These are phyloP conservation scores for Drosophila nigromelanica DNA, from an alignment of 1,140 invertebrate genomes.

Conservation along the genomic window DNA sequence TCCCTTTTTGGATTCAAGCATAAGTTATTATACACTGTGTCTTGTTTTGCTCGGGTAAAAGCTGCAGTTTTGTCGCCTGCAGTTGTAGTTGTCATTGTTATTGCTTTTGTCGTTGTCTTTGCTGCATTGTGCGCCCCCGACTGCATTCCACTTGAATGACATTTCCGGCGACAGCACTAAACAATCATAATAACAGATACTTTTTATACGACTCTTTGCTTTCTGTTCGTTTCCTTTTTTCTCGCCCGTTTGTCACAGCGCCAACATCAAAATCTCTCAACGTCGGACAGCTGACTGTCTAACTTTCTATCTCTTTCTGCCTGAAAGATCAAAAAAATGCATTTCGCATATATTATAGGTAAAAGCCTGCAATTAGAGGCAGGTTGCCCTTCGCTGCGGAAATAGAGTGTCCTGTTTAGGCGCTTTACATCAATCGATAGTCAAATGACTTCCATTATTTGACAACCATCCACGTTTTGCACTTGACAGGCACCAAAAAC, in stretches of 20 bases:
- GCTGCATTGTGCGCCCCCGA: slow-evolving; percentile 9
- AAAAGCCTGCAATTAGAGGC: slow-evolving; percentile 39
- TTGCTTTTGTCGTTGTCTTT: slow-evolving; percentile 29
- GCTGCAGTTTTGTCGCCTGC: slow-evolving; percentile 73
- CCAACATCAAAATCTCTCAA: slow-evolving; percentile 37
- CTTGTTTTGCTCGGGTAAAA: slow-evolving; percentile 25
- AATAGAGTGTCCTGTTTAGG: slow-evolving; percentile 2
- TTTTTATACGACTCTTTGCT: slow-evolving; percentile 58
- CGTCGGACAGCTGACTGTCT: slow-evolving; percentile 26
- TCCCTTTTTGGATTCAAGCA: slow-evolving; percentile 25
- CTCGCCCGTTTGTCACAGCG: slow-evolving; percentile 16
- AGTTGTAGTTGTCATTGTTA: slow-evolving; percentile 33
- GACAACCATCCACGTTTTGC: slow-evolving; percentile 15
- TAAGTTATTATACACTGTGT: slow-evolving; percentile 60
- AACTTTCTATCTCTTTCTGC: slow-evolving; percentile 36
- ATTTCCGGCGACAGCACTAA: slow-evolving; percentile 79
- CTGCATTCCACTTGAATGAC: slow-evolving; percentile 74
- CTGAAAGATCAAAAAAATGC: slow-evolving; percentile 8
- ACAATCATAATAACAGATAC: slow-evolving; percentile 80
- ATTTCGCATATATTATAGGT: slow-evolving; percentile 27
- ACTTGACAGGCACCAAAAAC: slow-evolving; percentile 13
- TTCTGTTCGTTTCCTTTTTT: slow-evolving; percentile 25
- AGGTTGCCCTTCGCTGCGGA: not conserved
- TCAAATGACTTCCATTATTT: slow-evolving; percentile 42
- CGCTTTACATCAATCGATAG: slow-evolving; percentile 37